phyloP scores from a whole-genome alignment of 2,888 invertebrate genomes.

The Phania funesta region DNA sequence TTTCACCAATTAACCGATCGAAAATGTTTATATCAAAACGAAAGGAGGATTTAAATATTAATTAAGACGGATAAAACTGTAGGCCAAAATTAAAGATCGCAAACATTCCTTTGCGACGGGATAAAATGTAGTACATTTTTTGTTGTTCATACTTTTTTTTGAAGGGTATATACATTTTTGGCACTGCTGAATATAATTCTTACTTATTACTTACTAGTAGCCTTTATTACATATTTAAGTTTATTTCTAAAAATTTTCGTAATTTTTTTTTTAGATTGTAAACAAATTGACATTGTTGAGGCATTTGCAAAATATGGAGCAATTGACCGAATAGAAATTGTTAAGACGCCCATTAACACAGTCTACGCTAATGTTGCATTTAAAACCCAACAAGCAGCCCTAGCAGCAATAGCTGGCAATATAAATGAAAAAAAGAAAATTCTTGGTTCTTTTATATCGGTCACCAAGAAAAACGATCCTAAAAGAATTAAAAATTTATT shows the following conservation, averaged over 20 bases:
- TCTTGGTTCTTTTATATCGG: slow-evolving; percentile 5
- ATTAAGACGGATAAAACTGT: no score
- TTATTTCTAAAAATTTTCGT: neutral
- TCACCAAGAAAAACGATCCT: slow-evolving; percentile 30
- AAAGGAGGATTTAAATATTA: no score
- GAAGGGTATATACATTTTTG: no score
- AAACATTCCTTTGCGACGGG: no score
- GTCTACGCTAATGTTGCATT: slow-evolving; percentile 69
- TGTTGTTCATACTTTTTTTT: no score
- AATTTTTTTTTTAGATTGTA: slow-evolving; percentile 67
- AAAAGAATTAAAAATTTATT: neutral
- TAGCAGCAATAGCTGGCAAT: slow-evolving; percentile 69
- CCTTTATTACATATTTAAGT: neutral
- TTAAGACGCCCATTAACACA: slow-evolving; percentile 39
- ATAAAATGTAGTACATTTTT: no score
- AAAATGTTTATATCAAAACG: no score
- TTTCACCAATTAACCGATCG: no score
- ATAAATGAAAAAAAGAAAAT: slow-evolving; percentile 49
- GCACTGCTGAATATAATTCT: no score
- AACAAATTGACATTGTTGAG: slow-evolving; percentile 70
- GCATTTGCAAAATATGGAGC: slow-evolving; percentile 73
- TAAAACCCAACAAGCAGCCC: slow-evolving; percentile 68
- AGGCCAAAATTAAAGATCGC: no score
- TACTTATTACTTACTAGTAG: no score
- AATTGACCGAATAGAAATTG: slow-evolving; percentile 66